Percentiles rank a stretch among this genome's conserved stretches.
These are phyloP conservation scores for Himalopsyche anomala DNA, from an alignment of 2,888 invertebrate genomes.

Conservation along the genomic window DNA sequence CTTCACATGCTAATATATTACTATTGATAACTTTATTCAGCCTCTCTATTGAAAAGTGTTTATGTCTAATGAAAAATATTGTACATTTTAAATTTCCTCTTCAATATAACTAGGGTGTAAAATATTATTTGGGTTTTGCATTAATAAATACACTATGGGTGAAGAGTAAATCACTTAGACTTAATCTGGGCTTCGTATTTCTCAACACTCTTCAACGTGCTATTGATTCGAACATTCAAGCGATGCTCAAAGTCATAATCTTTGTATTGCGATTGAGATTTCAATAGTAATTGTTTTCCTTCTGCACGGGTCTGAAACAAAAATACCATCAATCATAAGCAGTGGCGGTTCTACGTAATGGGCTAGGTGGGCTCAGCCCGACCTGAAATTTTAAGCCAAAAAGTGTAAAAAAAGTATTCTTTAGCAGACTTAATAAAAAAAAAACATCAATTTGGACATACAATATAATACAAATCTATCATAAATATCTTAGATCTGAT, in stretches of 20 bases:
- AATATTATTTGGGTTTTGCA: neutral
- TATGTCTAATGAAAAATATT: constrained; percentile 6
- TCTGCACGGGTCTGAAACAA: constrained; percentile 75
- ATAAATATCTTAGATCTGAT: too few species aligned
- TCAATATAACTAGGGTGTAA: constrained; percentile 19
- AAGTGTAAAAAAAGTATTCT: too few species aligned
- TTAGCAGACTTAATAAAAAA: too few species aligned
- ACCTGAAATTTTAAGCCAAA: too few species aligned
- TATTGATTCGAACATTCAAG: constrained; percentile 79
- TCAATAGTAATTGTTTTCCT: constrained; percentile 74
- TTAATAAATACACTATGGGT: neutral
- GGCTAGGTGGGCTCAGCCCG: too few species aligned
- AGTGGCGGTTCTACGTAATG: too few species aligned
- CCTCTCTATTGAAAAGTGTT: neutral
- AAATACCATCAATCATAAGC: constrained; percentile 9
- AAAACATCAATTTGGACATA: too few species aligned
- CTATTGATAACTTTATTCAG: neutral
- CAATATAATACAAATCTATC: too few species aligned
- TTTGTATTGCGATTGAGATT: constrained; percentile 76
- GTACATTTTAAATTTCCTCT: neutral
- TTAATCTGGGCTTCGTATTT: constrained; percentile 62
- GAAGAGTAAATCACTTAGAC: constrained; percentile 41
- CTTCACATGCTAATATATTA: neutral
- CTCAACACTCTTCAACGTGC: constrained; percentile 72
- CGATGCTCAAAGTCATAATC: constrained; percentile 83